phyloP scores from a whole-genome alignment of 2,113 vertebrate genomes.

The Eidolon helvum region DNA sequence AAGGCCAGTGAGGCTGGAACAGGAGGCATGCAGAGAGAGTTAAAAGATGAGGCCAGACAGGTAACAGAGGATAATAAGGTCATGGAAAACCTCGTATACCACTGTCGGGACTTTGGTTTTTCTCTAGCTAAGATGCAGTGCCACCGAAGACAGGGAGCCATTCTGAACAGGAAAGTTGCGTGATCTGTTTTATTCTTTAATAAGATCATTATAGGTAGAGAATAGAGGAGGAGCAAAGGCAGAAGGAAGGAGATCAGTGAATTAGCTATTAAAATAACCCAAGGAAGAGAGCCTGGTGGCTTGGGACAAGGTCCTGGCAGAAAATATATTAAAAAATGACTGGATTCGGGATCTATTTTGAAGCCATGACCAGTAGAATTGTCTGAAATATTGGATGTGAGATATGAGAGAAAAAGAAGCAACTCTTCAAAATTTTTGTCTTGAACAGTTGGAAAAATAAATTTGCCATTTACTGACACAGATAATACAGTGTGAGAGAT shows the following conservation, averaged over 20 bases:
- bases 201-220: background rate
- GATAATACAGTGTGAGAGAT: background rate
- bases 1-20: background rate
- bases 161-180: background rate
- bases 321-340: background rate
- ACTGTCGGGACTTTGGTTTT: background rate
- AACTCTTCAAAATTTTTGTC: background rate
- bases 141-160: background rate
- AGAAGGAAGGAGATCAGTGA: background rate
- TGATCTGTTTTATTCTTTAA: background rate
- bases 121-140: background rate
- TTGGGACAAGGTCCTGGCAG: background rate
- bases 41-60: background rate
- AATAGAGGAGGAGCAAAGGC: background rate
- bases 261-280: background rate
- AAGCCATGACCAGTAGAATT: background rate
- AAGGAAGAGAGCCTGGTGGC: background rate
- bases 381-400: background rate
- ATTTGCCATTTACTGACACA: background rate
- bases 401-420: background rate
- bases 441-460: background rate
- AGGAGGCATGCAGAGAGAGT: background rate
- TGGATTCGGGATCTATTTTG: background rate
- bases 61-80: background rate
- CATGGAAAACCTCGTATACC: background rate